Percentiles rank a stretch among this genome's conserved stretches.
phyloP scores from a whole-genome alignment of 2,797 vertebrate genomes.

The Brachymystax lenok region DNA sequence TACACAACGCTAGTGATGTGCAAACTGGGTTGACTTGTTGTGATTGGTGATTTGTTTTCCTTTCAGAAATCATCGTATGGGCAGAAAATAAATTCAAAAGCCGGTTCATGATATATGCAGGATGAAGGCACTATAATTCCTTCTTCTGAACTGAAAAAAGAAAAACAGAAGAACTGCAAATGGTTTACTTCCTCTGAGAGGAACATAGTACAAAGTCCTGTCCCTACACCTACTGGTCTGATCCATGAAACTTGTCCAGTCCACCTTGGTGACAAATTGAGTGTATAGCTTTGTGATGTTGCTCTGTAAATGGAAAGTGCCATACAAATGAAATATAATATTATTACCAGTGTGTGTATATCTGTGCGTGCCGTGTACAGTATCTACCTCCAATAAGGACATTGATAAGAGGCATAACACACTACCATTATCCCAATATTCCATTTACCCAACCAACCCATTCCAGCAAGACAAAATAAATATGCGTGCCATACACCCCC shows the following conservation, averaged over 20 bases:
- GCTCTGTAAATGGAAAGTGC: not conserved
- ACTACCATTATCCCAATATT: not conserved
- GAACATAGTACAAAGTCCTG: constrained; percentile 15
- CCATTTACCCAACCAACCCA: not conserved
- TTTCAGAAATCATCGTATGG: constrained; percentile 59
- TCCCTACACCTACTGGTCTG: not conserved
- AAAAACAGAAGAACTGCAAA: constrained; percentile 31
- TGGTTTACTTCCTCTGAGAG: constrained; percentile 10
- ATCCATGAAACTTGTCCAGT: not conserved
- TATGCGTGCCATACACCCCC: constrained; percentile 16
- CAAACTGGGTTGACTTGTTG: constrained; percentile 45
- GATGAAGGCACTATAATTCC: constrained; percentile 46
- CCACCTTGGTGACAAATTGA: not conserved
- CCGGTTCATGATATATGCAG: constrained; percentile 63
- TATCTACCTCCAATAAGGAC: not conserved
- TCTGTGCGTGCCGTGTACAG: not conserved
- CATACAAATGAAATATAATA: not conserved
- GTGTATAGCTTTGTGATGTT: not conserved
- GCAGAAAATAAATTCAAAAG: constrained; percentile 71
- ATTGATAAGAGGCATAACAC: no score
- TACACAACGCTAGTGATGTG: constrained; percentile 54
- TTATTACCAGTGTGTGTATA: not conserved
- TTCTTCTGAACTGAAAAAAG: constrained; percentile 36
- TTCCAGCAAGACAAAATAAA: not conserved
- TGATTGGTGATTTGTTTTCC: constrained; percentile 36